Evolutionary conservation across 2,888 invertebrate genomes (phyloP).

Genomic region (Agrochola litura): DNA sequence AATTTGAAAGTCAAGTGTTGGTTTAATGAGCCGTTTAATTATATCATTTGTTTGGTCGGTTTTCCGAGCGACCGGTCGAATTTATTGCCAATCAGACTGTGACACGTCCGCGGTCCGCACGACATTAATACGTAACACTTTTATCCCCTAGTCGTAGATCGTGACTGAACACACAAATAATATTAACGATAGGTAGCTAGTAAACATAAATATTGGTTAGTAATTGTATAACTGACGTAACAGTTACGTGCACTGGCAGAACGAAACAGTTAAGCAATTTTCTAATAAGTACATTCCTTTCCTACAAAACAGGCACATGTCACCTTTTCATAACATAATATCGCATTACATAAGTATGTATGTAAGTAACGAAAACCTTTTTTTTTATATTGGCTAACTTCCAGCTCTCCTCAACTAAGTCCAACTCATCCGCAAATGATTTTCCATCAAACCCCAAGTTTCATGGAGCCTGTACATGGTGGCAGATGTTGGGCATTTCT

Average conservation of each 20-base stretch:
- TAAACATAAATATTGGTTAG: slow-evolving; percentile 26
- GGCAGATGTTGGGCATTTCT: slow-evolving; percentile 25
- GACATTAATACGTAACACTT: slow-evolving; percentile 60
- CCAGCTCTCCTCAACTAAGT: not conserved
- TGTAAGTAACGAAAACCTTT: too few relatives aligned
- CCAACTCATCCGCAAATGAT: not conserved
- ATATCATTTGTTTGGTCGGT: slow-evolving; percentile 53
- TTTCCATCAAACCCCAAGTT: not conserved
- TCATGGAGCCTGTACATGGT: not conserved
- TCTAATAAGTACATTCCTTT: not conserved
- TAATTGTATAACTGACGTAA: slow-evolving; percentile 36
- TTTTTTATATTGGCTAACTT: not conserved
- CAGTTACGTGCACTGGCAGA: slow-evolving; percentile 20
- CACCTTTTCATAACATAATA: not conserved
- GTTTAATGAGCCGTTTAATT: slow-evolving; percentile 58
- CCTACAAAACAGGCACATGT: not conserved
- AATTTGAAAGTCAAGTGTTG: slow-evolving; percentile 48
- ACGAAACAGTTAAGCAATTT: slow-evolving; percentile 5
- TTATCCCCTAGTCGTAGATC: slow-evolving; percentile 48
- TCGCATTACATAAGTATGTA: not conserved
- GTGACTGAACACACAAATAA: slow-evolving; percentile 53
- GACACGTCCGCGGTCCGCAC: slow-evolving; percentile 63
- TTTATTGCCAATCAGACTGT: slow-evolving; percentile 69
- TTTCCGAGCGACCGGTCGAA: slow-evolving; percentile 52
- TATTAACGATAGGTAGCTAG: slow-evolving; percentile 38